Base-by-base conservation (phyloP, 2,888 invertebrate genomes). In the Tenthredo scrophulariae region DNA sequence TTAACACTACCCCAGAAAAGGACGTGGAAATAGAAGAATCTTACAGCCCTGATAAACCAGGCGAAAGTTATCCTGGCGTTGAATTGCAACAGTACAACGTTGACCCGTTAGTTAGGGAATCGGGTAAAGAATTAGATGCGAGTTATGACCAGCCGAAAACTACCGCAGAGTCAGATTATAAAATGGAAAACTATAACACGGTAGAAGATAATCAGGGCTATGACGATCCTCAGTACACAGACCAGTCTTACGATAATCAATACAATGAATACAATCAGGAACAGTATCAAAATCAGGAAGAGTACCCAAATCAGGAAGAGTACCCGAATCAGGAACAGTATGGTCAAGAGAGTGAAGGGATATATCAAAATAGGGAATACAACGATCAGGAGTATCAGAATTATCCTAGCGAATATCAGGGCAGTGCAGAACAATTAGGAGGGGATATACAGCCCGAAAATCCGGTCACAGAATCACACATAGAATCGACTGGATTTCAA, bases 211-310 rank as follows among this genome's bases (percentile, higher is more conserved):
- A 46, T 58, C 74, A 85, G 43, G 84, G 62, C n/a, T 58, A 84
- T 40, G 10, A 80, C 18, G 26, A 80, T 50, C 40, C 77, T 22
- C 54, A 79, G 54, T 84, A 65, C 37, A 67, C 65, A 26, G 79
- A 79, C 10, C 82, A 65, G n/a, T 79, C 46, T 13, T 85, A 85
- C 40, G 43, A 54, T 54, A 54, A 67, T 10, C 74, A 84, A 26
- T 91, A 91, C 85, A 88, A 89, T 3, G 89, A 91, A 46, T 91
- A 90, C 80, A 89, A 91, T 87, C 87, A 89, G n/a, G 86, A 87
- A 1, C 86, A 90, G 79, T 90, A 67, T 67, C 33, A 18, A 5
- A 89, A 91, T 87, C 87, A 89, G n/a, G 86, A 87, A 1, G 86
- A 90, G 79, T 91, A 67, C 15, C 33, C 15, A 7, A 89, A 91